Evolutionary conservation across 2,797 vertebrate genomes (phyloP), one percentile per base, ranked within the genome.

Genomic region (Sebastes melanostomus): DNA sequence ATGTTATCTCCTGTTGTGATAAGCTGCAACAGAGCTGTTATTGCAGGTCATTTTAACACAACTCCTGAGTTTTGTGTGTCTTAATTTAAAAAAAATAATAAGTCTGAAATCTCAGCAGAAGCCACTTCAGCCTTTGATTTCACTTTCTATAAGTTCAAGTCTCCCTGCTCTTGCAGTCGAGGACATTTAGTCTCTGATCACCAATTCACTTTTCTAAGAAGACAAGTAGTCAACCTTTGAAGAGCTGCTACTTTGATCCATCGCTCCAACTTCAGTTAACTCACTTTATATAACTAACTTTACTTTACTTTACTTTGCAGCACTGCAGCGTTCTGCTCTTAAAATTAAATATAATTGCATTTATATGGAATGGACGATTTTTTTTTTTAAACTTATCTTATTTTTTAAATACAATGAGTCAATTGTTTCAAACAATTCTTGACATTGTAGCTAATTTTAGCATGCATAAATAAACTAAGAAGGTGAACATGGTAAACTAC

Each of bases 111-210:
- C 24, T 6, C 29, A 71, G 38, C 24, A 24, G 67, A 58, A 38
- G 24, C 9, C 10, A 55, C 54, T 46, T 5, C 4, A 71, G 61
- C 4, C 75, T 86, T 87, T 88, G 74, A 82, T 86, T 86, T 70
- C 3, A 67, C n/a, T 59, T 66, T 78, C 42, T 12, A n/a, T 52
- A 22, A n/a, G 66, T 63, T 73, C 59, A 73, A 24, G 67, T 56
- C 61, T 73, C 50, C 5, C 11, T 54, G 61, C 56, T 77, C 62
- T 63, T 22, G 14, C 72, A 65, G 59, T 66, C 5, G 14, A 80
- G 82, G 87, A 87, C 72, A 77, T 59, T 75, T 54, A 6, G 25
- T 77, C 62, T 88, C 75, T 83, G 77, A 86, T 88, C 72, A 70
- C 36, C 0, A 29, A 73, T 69, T 85, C 29, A 66, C 22, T 58